Base-by-base conservation (phyloP, 92 coral and sea anemone species). In the Zoanthus sansibaricus region DNA sequence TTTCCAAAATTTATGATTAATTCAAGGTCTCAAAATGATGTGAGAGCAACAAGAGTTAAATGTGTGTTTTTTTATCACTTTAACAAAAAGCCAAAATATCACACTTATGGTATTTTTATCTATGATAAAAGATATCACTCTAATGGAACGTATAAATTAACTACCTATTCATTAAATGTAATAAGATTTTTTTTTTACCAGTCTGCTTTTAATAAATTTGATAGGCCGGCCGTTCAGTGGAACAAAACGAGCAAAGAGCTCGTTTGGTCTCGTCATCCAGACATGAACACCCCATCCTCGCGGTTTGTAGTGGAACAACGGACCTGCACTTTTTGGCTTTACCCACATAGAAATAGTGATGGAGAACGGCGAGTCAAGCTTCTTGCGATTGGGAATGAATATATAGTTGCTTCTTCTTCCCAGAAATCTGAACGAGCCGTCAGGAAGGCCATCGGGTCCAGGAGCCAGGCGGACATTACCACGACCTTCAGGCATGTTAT, bases 271-370 rank as follows among this genome's bases (percentile, higher is more conserved):
- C 25, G 89, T 93, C 75, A 94, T 89, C 89, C 94, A 93, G 3
- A 94, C 2, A 55, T 90, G 95, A 4, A 92, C 92, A 7, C 98
- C 98, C 92, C 91, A 88, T 20, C 96, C 90, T n/a, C 75, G 74
- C 1, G 94, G 94, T 45, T 75, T 56, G 30, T 92, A 94, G 74
- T 94, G 95, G 72, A 94, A 89, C 77, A 94, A 68, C 0, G 95
- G 92, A 54, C 98, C 98, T 30, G 91, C 54, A n/a, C 89, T 82
- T 30, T 20, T 71, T 1, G 98, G 98, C 48, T 90, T 92, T 15
- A 94, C 91, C 98, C 98, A 94, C 25, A 86, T 92, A 72, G 83
- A 85, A 55, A 94, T 92, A 6, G 98, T 92, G 70, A 94, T 90
- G 12, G 94, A 93, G 76, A 86, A 78, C 49, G 49, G 83, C 20